Conservation (phyloP, 1,140 invertebrate species). For the Heliconius hermathena region DNA sequence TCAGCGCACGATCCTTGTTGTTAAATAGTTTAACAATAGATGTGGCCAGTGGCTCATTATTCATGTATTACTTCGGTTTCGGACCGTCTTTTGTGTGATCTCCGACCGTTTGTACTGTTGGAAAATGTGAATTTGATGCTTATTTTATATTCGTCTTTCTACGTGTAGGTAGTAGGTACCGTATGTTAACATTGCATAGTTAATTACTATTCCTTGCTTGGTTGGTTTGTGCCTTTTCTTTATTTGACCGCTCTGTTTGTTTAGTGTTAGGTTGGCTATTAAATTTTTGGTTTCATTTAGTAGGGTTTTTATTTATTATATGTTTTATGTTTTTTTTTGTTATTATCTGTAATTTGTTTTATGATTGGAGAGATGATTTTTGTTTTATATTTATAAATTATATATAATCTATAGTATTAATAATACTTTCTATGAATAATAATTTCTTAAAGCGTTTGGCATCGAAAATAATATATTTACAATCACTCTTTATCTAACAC, state of each 20-base stretch:
- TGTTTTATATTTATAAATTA: not conserved
- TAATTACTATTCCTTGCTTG: constrained; percentile 40
- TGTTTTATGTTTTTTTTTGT: too few relatives aligned
- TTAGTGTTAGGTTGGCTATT: constrained; percentile 19
- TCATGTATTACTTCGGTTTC: constrained; percentile 57
- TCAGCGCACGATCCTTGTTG: constrained; percentile 41
- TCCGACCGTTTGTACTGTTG: constrained; percentile 48
- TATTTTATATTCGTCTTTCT: constrained; percentile 47
- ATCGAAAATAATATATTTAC: not conserved
- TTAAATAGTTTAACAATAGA: constrained; percentile 72
- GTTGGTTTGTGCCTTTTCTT: constrained; percentile 37
- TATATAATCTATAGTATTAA: not conserved
- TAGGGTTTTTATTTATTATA: too few relatives aligned
- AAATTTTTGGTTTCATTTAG: not conserved
- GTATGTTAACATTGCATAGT: constrained; percentile 39
- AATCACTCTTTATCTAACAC: constrained; percentile 22
- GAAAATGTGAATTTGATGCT: constrained; percentile 46
- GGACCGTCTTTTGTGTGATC: constrained; percentile 66
- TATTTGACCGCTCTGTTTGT: constrained; percentile 35
- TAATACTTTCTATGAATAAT: not conserved
- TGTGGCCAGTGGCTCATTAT: constrained; percentile 61
- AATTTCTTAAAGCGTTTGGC: not conserved
- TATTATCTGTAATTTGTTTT: too few relatives aligned
- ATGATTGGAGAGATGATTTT: too few relatives aligned
- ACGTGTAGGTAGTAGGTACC: constrained; percentile 16